Base-by-base conservation (phyloP, 2,113 vertebrate genomes). In the Crotalus tigris region DNA sequence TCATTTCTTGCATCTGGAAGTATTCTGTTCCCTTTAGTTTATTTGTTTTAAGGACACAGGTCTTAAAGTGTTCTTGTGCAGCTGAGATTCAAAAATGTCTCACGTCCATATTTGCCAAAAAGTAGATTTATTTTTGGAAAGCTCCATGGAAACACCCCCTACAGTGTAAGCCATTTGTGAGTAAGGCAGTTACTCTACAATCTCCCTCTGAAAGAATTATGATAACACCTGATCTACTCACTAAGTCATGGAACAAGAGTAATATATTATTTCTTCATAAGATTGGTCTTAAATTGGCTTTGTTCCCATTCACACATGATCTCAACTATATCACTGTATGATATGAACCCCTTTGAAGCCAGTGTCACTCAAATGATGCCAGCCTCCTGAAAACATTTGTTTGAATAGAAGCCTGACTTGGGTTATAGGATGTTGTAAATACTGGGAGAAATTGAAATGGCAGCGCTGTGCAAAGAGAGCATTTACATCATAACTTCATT, bases 181-280 rank as follows among this genome's bases (percentile, higher is more conserved):
- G 87, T 93, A 95, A 95, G 90, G 91, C 90, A 75, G 33, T 87
- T 85, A 75, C 90, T 93, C 96, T 89, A 88, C 93, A 51, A 53
- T 59, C n/a, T 94, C 75, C 81, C 85, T 93, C 26, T 93, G 90
- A 55, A 91, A 94, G 33, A 91, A 93, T 92, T 87, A 46, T 46
- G 90, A 61, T 54, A 94, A 91, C 90, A 94, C 91, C 93, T 26
- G 87, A 90, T 92, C 93, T 91, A 86, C 91, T 92, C 0, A 6
- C 96, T 96, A 93, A 89, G 29, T 93, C 58, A 12, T 5, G 33
- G 58, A 93, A 91, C 29, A 61, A 95, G 85, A 90, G 81, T 17
- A 85, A 85, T 58, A 90, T 75, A 3, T 94, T 94, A 94, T 95
- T 95, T 88, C 93, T 90, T 96, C 94, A 95, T 94, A 94, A 91